Base-by-base conservation (phyloP, 2,888 invertebrate genomes). In the Cheilosia vulpina region DNA sequence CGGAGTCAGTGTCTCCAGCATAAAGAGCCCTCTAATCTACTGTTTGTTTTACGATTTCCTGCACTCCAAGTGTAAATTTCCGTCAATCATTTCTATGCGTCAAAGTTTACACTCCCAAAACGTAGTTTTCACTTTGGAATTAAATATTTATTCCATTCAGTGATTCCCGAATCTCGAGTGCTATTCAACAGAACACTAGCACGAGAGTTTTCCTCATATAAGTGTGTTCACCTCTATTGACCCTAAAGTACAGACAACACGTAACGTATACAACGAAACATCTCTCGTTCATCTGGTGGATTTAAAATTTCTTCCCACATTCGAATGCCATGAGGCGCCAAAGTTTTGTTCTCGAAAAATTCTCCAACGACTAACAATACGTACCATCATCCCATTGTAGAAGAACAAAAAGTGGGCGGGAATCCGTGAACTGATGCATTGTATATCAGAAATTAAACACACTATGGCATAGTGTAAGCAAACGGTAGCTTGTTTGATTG, bases 71-170 rank as follows among this genome's bases (percentile, higher is more conserved):
- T 76, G 68, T 68, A 60, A 60, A 66, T 52, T 68, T 76, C 60
- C 41, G 34, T 60, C 43, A 9, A 34, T 76, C 52, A 52, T 65
- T 38, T 47, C 34, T 15, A 19, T 27, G 52, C 53, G 21, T 38
- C 2, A 47, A 65, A 57, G 45, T 21, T 41, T 50, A 52, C 57
- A 57, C 47, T 66, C 47, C 1, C 4, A 24, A 52, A 15, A 53
- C 31, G 27, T 21, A 21, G 17, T 52, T 71, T 60, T 71, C 60
- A 50, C 58, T 71, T 52, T 50, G 41, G 27, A 27, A 63, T 63
- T 34, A 55, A 73, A 73, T 73, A 63, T 73, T 73, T 73, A 73
- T 63, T 73, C 63, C 15, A 34, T 73, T 73, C 73, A 73, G 21
- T 73, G 73, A 63, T 53, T 63, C 53, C 45, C 41, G 43, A 53